These are phyloP conservation scores for Lophotriccus pileatus DNA, from an alignment of 2,797 vertebrate species.

Conservation along the genomic window DNA sequence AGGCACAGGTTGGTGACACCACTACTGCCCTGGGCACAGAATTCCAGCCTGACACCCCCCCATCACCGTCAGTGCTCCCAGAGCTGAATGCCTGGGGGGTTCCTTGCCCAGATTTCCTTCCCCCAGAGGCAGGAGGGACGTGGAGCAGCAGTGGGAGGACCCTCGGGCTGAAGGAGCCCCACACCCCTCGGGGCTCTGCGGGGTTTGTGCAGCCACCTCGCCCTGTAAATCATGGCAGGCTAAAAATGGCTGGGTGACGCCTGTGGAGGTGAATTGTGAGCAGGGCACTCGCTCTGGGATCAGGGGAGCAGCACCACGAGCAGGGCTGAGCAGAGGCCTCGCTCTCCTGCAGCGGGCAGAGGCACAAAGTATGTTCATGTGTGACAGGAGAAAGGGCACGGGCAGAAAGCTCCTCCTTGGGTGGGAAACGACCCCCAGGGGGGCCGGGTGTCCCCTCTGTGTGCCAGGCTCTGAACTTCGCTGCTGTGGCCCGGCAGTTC, in stretches of 20 bases:
- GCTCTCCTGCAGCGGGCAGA: not conserved
- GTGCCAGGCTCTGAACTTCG: not conserved
- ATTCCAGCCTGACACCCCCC: not conserved
- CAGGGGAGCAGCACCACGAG: not conserved
- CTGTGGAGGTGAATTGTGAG: not conserved
- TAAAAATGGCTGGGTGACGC: conserved; percentile 30
- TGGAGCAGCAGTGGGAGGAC: not conserved
- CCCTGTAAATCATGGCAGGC: not conserved
- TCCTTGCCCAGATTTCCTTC: not conserved
- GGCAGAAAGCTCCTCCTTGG: not conserved
- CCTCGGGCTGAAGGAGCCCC: accelerated
- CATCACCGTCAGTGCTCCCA: not conserved
- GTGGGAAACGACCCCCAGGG: not conserved
- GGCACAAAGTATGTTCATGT: accelerated
- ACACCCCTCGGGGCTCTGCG: not conserved
- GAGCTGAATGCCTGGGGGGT: not conserved
- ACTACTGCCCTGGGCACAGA: not conserved
- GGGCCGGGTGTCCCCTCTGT: not conserved
- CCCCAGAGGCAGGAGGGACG: not conserved
- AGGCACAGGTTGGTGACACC: not conserved
- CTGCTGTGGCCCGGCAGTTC: not conserved
- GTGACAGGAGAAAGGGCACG: accelerated
- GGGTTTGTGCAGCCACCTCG: not conserved
- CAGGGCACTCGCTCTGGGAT: not conserved
- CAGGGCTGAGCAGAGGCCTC: not conserved